Evolutionary conservation across 2,888 invertebrate genomes (phyloP), one percentile per base, ranked within the genome.

Genomic region (Bombylius major): DNA sequence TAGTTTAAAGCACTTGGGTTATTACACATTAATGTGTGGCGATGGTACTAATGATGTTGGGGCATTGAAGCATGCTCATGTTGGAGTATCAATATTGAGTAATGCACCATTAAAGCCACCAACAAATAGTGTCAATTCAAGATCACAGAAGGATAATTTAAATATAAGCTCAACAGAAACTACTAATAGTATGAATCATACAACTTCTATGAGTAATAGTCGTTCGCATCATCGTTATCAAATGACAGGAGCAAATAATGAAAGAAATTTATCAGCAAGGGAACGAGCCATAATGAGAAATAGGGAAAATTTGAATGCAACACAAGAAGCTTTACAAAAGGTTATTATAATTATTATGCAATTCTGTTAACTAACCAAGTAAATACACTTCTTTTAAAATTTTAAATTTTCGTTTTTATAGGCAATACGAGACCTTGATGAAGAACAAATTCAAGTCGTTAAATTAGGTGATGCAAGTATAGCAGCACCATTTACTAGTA

Each of bases 11-110:
- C 80, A 83, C 23, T 65, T 72, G 1, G 99, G 99, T 5, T 92
- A 83, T 67, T 82, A 83, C 5, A 95, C 97, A 0, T 78, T 99
- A 4, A 99, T 99, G 99, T 99, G 99, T 70, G 99, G 99, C 4
- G 99, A 99, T 76, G 99, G 99, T 55, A 99, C 99, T 3, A 99
- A 99, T 72, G 99, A 99, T 76, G 99, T 99, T 12, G 99, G 99
- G 23, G 96, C 96, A 5, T 76, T 99, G 52, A 99, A 99, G 75
- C 99, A 99, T 75, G 96, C 99, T 42, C 88, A 99, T 75, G 96
- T 83, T n/a, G 94, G 94, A 50, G 94, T 95, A 23, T 94, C 95
- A 0, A 86, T 95, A 65, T 73, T 95, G 50, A 85, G 93, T 5
- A 89, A 88, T 71, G 87, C 87, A 0, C 87, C 90, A 1, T 84